Percentiles rank a stretch among this genome's conserved stretches.
These are phyloP conservation scores for Montipora efflorescens DNA, from an alignment of 64 coral and sea anemone genomes.

Conservation along the genomic window DNA sequence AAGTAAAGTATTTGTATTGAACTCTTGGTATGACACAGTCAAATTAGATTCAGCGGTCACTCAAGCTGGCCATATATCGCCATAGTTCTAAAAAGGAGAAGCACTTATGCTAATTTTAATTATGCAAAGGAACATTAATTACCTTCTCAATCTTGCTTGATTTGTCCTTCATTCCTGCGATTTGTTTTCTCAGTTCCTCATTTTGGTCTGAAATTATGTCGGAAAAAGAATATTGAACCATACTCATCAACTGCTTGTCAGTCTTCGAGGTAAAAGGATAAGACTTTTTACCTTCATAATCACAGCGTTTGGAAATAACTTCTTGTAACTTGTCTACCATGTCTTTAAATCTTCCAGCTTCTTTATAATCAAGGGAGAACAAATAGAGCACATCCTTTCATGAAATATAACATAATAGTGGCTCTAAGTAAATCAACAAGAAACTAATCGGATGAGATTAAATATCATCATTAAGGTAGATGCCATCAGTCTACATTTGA, in stretches of 20 bases:
- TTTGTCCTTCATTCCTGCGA: slow-evolving; percentile 3
- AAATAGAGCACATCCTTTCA: too few relatives aligned
- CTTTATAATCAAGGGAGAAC: not conserved
- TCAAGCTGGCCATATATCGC: too few relatives aligned
- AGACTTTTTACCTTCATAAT: slow-evolving; percentile 21
- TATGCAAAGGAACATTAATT: not conserved
- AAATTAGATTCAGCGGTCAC: too few relatives aligned
- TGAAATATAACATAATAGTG: too few relatives aligned
- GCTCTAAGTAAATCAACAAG: too few relatives aligned
- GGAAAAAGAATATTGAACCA: not conserved
- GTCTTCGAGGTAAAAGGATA: not conserved
- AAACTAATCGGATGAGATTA: too few relatives aligned
- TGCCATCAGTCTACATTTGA: too few relatives aligned
- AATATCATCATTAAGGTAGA: too few relatives aligned
- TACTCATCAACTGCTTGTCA: not conserved
- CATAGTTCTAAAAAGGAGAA: not conserved
- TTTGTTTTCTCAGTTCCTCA: slow-evolving; percentile 9
- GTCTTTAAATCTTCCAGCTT: slow-evolving; percentile 30
- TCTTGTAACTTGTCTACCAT: slow-evolving; percentile 44
- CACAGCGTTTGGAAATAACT: slow-evolving; percentile 34
- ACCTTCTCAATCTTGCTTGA: slow-evolving; percentile 3
- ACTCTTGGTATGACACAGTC: too few relatives aligned
- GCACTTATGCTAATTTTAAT: too few relatives aligned
- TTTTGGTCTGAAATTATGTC: slow-evolving; percentile 1
- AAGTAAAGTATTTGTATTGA: not conserved